Conservation (phyloP, 2,888 invertebrate species). For the Sinodicranocentrus sp. region DNA sequence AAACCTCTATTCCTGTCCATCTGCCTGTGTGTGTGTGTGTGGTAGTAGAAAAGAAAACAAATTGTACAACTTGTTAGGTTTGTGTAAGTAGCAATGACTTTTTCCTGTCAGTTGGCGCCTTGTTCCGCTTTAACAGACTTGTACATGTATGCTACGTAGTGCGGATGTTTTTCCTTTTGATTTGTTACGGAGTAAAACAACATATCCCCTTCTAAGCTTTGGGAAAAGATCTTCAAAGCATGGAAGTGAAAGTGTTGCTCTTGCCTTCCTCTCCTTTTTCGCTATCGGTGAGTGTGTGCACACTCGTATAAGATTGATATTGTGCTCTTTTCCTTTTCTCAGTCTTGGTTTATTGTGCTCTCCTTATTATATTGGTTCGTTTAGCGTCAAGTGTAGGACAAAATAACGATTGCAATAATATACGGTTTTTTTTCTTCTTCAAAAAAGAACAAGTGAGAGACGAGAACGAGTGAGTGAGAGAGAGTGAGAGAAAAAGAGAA, state of each 20-base stretch:
- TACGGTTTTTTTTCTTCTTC: background rate
- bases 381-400: constrained; percentile 1
- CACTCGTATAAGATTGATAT: constrained; percentile 4
- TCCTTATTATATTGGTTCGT: constrained; percentile 19
- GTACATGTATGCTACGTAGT: background rate
- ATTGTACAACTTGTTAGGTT: constrained; percentile 20
- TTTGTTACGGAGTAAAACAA: background rate
- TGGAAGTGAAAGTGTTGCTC: background rate
- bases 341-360: background rate
- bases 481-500: constrained; percentile 1
- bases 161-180: too few species aligned
- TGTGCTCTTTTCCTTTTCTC: background rate
- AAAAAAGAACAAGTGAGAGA: too few species aligned
- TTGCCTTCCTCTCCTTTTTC: background rate
- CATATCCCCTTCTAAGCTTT: background rate
- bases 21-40: background rate
- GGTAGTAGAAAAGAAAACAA: constrained; percentile 12
- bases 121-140: background rate
- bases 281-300: too few species aligned
- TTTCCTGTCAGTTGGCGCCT: constrained; percentile 45
- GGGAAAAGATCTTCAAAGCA: too few species aligned
- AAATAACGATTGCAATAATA: constrained; percentile 22
- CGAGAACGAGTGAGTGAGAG: too few species aligned
- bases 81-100: constrained; percentile 18
- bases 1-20: background rate